A percentile compares a stretch with the other conserved stretches of the same genome.
Conservation (phyloP, 2,888 invertebrate species). For the Nudaria mundana region DNA sequence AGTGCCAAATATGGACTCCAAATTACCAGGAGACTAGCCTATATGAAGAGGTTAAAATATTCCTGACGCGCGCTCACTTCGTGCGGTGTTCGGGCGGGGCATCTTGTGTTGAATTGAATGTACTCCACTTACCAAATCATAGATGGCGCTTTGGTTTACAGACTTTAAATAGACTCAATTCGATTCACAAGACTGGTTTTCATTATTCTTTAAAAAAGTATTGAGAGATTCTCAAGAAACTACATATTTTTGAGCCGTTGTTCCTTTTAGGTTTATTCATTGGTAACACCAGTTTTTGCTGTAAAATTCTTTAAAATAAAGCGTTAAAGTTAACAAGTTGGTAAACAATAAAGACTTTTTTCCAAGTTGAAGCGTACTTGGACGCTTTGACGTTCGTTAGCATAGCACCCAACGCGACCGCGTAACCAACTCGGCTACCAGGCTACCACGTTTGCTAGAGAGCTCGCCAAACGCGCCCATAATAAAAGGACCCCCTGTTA, state of each 20-base stretch:
- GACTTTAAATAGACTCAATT: background rate
- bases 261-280: background rate
- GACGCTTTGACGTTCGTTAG: constrained; percentile 28
- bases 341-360: constrained; percentile 20
- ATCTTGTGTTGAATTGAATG: constrained; percentile 38
- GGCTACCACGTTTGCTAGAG: constrained; percentile 53
- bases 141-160: constrained; percentile 30
- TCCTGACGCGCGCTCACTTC: constrained; percentile 6
- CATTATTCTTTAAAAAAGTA: no score
- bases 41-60: constrained; percentile 32
- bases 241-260: background rate
- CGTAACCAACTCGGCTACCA: constrained; percentile 54
- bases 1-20: constrained; percentile 70
- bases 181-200: background rate
- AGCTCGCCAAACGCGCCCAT: constrained; percentile 47
- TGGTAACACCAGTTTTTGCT: background rate
- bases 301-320: constrained; percentile 7
- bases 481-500: constrained; percentile 44
- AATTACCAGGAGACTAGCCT: constrained; percentile 63
- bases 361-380: constrained; percentile 4
- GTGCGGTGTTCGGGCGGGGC: constrained; percentile 32
- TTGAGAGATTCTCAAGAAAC: no score
- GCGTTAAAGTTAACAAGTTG: constrained; percentile 8
- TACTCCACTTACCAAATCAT: constrained; percentile 17
- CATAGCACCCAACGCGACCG: constrained; percentile 32